These are phyloP conservation scores for Sphaerodactylus townsendi DNA, from an alignment of 2,113 vertebrate genomes.

Conservation along the genomic window DNA sequence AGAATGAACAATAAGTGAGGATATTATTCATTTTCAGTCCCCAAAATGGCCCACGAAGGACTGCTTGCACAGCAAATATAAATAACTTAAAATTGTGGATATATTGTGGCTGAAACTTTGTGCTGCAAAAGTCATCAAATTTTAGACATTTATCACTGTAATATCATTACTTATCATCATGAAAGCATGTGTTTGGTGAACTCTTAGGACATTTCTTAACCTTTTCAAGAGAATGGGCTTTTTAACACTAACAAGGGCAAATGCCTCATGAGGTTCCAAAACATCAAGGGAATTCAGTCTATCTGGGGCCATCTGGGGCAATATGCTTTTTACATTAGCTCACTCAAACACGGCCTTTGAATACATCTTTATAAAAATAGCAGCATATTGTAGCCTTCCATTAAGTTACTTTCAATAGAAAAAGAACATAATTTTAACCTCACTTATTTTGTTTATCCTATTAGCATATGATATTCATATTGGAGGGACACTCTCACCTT, in stretches of 20 bases:
- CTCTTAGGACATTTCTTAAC: rapidly evolving
- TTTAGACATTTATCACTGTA: background rate
- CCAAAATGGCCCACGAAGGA: background rate
- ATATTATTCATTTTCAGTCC: background rate
- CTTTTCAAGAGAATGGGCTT: background rate
- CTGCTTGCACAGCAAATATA: background rate
- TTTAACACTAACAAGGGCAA: constrained; percentile 13
- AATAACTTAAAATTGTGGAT: background rate
- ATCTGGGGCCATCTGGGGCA: constrained; percentile 14
- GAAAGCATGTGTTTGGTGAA: background rate
- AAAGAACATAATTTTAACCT: constrained; percentile 8
- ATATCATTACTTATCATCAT: constrained; percentile 14
- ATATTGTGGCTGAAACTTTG: background rate
- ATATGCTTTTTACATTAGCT: constrained; percentile 21
- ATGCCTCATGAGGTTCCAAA: constrained; percentile 5
- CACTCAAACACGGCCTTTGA: background rate
- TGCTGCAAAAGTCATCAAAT: background rate
- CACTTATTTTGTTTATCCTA: constrained; percentile 10
- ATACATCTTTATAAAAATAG: constrained; percentile 11
- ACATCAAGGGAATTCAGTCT: constrained; percentile 27
- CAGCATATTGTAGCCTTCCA: background rate
- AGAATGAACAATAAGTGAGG: too few species aligned
- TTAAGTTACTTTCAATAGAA: background rate
- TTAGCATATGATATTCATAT: background rate
- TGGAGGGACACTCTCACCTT: background rate